Evolutionary conservation across 2,888 invertebrate species (phyloP), one percentile per base, ranked within the genome.

Genomic region (Strigamia crassipes): DNA sequence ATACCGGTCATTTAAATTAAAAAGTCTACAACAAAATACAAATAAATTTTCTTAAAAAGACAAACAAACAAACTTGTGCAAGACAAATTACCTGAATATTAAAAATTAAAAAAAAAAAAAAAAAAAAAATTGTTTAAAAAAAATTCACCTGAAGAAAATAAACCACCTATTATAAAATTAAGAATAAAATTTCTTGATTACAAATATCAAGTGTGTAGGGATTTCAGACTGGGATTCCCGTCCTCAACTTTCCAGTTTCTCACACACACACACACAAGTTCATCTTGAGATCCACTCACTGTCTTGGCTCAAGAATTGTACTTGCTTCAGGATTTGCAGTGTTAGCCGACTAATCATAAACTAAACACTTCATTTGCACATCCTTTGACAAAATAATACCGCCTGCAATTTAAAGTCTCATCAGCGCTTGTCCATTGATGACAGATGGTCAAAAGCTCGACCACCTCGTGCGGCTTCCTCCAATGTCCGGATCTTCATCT

Each of bases 401-500:
- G 12, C 13, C 27, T 27, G 23, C 66, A 66, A 23, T 27, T 66
- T 10, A 23, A 66, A 66, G 66, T 66, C 66, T 27, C 15, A n/a
- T 83, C 83, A 83, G 18, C 83, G 83, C 27, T 83, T 83, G 10
- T 83, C 83, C 41, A 82, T 82, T 5, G 82, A 66, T 66, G 51
- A 42, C 8, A 77, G 31, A 80, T 83, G 83, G 27, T 83, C 83
- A 41, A 77, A 91, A 86, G 90, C 89, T 86, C 91, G 89, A 85
- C 92, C 91, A 86, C 92, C 93, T 87, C 94, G 91, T 85, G 94
- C 94, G 84, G 95, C 94, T 89, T 94, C 94, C 89, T 94, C 94
- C 86, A 94, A 90, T 84, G 94, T 94, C 86, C 94, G 91, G 87
- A 94, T 93, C 90, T 94, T 94, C 86, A 94, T 91, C 89, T 95